Evolutionary conservation across 2,888 invertebrate species (phyloP), one percentile per base, ranked within the genome.

Genomic region (Nymphalis polychloros): DNA sequence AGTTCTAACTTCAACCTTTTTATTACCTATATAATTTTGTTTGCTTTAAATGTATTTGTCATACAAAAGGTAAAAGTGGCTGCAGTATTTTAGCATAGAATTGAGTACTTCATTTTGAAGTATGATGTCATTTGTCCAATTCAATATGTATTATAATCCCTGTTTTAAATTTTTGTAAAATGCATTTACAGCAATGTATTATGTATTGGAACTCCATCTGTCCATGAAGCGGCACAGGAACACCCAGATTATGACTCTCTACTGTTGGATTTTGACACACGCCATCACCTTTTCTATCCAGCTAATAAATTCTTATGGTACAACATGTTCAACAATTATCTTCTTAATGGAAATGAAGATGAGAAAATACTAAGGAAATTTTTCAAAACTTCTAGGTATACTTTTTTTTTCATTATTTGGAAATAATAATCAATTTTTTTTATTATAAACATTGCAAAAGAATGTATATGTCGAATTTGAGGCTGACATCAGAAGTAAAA

Each of bases 261-360:
- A 59, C 90, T 98, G 1, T 84, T 98, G 50, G 98, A 98, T 84
- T 94, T 97, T 73, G 98, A 98, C 85, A 94, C 94, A 46, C 93
- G 98, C 79, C 94, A 95, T 81, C 93, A 94, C 68, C 91, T 92
- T 74, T 96, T 96, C 79, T 93, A 95, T 74, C 92, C 93, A 0
- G 94, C 95, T 0, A 81, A 93, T 17, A 94, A 95, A 77, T 98
- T 95, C 80, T 94, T 95, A 41, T 96, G 96, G 94, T 98, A 97
- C 87, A 98, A 98, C 85, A 95, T 97, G 94, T 97, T 98, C 82
- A 98, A 98, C 81, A 94, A 97, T 85, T 94, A 97, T 81, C 96
- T 98, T 81, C 98, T 98, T 80, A 93, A 95, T 73, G 91, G 89
- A 10, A 89, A 93, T 64, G 91, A 94, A 46, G 93, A 94, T 67